These are phyloP conservation scores for Cyaniris semiargus DNA, from an alignment of 2,888 invertebrate genomes.

Conservation along the genomic window DNA sequence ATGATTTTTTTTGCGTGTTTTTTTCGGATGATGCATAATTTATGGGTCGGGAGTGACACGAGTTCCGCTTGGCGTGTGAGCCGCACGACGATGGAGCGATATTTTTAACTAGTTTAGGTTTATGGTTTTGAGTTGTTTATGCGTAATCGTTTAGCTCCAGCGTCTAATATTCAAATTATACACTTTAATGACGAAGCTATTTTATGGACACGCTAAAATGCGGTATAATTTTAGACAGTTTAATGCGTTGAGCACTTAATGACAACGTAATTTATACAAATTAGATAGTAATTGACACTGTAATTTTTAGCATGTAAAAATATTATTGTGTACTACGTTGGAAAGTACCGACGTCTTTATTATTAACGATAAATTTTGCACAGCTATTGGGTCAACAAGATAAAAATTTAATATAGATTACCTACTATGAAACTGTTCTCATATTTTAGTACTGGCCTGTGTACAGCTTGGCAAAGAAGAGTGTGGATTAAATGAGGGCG, in stretches of 20 bases:
- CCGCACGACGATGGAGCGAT: constrained; percentile 52
- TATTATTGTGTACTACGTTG: not conserved
- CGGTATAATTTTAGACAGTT: not conserved
- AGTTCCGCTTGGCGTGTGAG: constrained; percentile 57
- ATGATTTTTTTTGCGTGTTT: constrained; percentile 54
- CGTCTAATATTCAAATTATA: constrained; percentile 15
- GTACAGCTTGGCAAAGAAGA: too few species aligned
- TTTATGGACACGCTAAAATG: constrained; percentile 10
- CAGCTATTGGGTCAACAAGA: not conserved
- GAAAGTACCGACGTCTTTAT: too few species aligned
- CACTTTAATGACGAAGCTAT: constrained; percentile 5
- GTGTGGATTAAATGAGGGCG: too few species aligned
- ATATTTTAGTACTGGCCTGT: too few species aligned
- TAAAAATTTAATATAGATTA: too few species aligned
- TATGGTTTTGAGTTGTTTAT: constrained; percentile 37
- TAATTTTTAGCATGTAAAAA: not conserved
- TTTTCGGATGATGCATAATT: constrained; percentile 62
- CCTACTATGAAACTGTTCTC: too few species aligned
- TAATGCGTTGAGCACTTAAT: not conserved
- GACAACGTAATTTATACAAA: not conserved
- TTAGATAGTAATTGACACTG: not conserved
- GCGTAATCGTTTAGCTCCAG: constrained; percentile 12
- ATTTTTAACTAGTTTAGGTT: constrained; percentile 40
- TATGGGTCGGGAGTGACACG: constrained; percentile 67
- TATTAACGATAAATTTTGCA: not conserved